Conservation (phyloP, 2,888 invertebrate genomes). For the Drosophila quinaria region DNA sequence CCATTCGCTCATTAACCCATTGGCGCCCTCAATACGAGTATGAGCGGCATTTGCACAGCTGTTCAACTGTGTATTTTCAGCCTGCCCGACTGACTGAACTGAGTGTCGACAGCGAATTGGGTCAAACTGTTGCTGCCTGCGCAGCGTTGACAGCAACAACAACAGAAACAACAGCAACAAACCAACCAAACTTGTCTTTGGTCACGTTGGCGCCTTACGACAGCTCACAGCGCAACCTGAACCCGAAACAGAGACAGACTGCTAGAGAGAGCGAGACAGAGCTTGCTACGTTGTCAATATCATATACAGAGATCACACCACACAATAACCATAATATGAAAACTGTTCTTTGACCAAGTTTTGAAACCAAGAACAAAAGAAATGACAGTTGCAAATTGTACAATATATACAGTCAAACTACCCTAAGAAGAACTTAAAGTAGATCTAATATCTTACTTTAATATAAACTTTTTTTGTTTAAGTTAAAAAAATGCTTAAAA, state of each 20-base stretch:
- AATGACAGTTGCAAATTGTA: constrained; percentile 35
- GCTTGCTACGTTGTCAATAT: constrained; percentile 41
- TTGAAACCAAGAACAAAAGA: constrained; percentile 33
- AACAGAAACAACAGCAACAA: constrained; percentile 27
- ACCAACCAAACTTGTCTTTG: constrained; percentile 74
- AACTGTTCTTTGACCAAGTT: constrained; percentile 58
- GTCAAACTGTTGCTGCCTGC: constrained; percentile 61
- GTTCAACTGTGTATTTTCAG: constrained; percentile 45
- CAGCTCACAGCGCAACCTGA: constrained; percentile 23
- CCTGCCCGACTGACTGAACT: constrained; percentile 20
- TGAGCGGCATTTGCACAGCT: constrained; percentile 68
- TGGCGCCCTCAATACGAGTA: constrained; percentile 41
- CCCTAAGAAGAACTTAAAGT: background rate
- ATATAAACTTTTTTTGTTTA: background rate
- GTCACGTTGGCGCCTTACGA: constrained; percentile 67
- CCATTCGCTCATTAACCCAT: constrained; percentile 42
- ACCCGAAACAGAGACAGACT: constrained; percentile 10
- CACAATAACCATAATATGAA: constrained; percentile 28
- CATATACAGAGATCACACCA: constrained; percentile 47
- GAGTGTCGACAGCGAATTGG: constrained; percentile 63
- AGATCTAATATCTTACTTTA: background rate
- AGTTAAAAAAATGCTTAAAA: background rate
- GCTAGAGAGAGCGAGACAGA: constrained; percentile 1
- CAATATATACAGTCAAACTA: background rate
- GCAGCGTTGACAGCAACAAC: constrained; percentile 31